These are phyloP conservation scores for Caloenas nicobarica DNA, from an alignment of 2,113 vertebrate species.

Conservation along the genomic window DNA sequence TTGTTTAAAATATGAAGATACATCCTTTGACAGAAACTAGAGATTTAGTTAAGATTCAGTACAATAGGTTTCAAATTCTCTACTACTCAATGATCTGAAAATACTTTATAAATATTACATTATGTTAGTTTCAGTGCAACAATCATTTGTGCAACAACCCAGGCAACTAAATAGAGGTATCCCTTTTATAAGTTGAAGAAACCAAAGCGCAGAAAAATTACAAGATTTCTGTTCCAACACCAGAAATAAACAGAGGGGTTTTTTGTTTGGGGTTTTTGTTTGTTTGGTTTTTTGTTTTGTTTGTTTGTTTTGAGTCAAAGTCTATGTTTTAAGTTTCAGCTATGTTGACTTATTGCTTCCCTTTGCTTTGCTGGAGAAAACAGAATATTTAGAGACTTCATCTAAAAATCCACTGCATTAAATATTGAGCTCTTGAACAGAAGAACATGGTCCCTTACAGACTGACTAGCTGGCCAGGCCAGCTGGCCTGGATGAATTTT, in stretches of 20 bases:
- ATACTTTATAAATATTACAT: slow-evolving; percentile 26
- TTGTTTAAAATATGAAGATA: neutral
- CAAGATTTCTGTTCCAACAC: neutral
- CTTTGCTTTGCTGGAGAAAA: neutral
- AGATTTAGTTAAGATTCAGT: slow-evolving; percentile 25
- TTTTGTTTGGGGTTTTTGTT: too few relatives aligned
- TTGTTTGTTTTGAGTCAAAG: neutral
- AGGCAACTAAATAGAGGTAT: neutral
- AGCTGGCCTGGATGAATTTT: slow-evolving; percentile 37
- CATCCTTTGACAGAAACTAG: neutral
- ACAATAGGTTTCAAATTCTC: slow-evolving; percentile 37
- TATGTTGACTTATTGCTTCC: neutral
- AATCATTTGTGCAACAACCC: neutral
- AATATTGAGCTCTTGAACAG: neutral
- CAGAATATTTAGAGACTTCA: neutral
- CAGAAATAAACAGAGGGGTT: neutral
- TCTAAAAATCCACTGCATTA: neutral
- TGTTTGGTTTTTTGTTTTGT: too few relatives aligned
- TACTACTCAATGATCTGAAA: slow-evolving; percentile 46
- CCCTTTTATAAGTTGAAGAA: neutral
- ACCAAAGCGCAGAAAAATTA: neutral
- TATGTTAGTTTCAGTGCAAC: slow-evolving; percentile 6
- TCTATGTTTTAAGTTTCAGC: neutral
- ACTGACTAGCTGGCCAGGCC: neutral
- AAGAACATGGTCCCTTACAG: neutral